Conservation (phyloP, 2,113 vertebrate genomes). For the Sapayoa aenigma region DNA sequence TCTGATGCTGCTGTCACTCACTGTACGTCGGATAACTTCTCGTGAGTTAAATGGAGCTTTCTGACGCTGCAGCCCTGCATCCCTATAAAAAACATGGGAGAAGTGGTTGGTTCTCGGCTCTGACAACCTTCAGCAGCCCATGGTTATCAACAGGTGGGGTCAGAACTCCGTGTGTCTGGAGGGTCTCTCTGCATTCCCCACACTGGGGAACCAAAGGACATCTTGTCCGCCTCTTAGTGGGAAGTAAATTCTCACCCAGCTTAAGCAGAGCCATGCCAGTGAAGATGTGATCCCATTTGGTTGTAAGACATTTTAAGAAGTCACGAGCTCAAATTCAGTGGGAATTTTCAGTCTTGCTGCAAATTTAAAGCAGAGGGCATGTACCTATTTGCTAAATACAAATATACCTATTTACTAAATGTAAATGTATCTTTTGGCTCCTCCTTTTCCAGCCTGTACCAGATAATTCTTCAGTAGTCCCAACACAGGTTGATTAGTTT, state of each 20-base stretch:
- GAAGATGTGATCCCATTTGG: fast-evolving
- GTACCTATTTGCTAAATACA: background rate
- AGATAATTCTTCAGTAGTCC: background rate
- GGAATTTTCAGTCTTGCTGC: background rate
- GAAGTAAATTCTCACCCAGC: background rate
- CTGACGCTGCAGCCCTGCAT: background rate
- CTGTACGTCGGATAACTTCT: too few relatives aligned
- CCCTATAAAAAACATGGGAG: background rate
- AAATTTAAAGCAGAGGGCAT: background rate
- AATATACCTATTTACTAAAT: background rate
- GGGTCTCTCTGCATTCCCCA: background rate
- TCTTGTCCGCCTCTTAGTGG: background rate
- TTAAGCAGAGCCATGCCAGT: background rate
- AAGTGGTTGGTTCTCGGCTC: background rate
- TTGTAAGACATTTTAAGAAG: background rate
- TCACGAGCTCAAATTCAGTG: background rate
- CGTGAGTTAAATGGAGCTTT: background rate
- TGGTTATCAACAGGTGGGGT: too few relatives aligned
- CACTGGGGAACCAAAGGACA: fast-evolving
- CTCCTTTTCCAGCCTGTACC: background rate
- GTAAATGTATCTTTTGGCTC: background rate
- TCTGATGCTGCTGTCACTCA: background rate
- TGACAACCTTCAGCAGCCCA: background rate
- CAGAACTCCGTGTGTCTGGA: background rate
- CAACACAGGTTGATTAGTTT: background rate